Base-by-base conservation (phyloP, 2,888 invertebrate species). In the Andrena praecox region DNA sequence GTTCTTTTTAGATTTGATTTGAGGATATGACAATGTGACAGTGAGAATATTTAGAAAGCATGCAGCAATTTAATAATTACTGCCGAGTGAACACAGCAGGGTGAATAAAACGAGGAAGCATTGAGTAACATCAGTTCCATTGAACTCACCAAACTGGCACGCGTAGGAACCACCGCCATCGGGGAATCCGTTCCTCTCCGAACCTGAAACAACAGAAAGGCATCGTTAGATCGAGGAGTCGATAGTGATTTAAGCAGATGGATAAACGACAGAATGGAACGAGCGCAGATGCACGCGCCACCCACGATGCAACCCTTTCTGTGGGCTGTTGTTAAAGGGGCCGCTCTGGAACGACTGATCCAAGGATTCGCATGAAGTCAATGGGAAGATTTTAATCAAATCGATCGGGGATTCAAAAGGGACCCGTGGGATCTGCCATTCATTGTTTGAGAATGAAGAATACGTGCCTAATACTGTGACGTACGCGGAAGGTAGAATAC, bases 91-190 rank as follows among this genome's bases (percentile, higher is more conserved):
- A 12, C 5, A 42, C 12, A 42, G 16, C 16, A 12, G 4, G 12
- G 42, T 12, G 12, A 42, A 42, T 42, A 42, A 42, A 12, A 16
- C 4, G 4, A 16, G 16, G 4, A 42, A 2, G 52, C 20, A 52
- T 20, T 1, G 2, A 56, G 0, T 56, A 56, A 8, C 10, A 27
- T 8, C 4, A 27, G 10, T 20, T 56, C 10, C 24, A 10, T 56
- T 10, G 24, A 27, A 90, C 93, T 93, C 82, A 93, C 93, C 93
- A 71, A 92, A 90, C 77, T 90, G 89, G 84, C 82, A 87, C 78
- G 87, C 84, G 84, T 90, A 86, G 70, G 89, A 87, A 74, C 85
- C 86, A 75, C 80, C 86, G 63, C 85, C 87, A 69, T 90, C 90
- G 68, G 87, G 74, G 68, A 89, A 90, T 84, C 91, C 91, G 89